Evolutionary conservation across 2,797 vertebrate genomes (phyloP).

Genomic region (Pelobates cultripes): DNA sequence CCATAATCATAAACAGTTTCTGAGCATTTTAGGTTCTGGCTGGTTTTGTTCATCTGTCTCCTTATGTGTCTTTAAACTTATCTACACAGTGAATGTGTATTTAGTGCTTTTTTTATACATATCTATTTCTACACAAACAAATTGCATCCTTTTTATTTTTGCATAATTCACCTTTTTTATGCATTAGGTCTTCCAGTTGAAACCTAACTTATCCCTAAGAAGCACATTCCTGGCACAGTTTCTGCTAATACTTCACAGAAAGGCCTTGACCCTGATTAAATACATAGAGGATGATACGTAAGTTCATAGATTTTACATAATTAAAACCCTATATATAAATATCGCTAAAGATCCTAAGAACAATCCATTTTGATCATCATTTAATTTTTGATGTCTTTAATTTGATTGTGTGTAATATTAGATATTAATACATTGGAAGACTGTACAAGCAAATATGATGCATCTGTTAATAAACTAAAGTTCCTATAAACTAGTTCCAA

Average conservation of each 20-base stretch:
- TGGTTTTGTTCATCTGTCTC: too few species aligned
- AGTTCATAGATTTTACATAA: conserved; percentile 63
- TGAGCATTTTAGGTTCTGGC: too few species aligned
- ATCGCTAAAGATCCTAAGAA: neutral
- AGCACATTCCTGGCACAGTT: conserved; percentile 93
- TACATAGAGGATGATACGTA: conserved; percentile 98
- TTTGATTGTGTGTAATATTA: too few species aligned
- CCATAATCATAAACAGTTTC: too few species aligned
- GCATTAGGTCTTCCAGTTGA: conserved; percentile 91
- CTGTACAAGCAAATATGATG: too few species aligned
- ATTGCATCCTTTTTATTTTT: too few species aligned
- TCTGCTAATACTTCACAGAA: conserved; percentile 92
- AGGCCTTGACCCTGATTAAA: conserved; percentile 93
- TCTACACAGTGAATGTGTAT: neutral
- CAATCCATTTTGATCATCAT: neutral
- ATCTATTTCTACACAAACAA: too few species aligned
- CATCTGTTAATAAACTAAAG: too few species aligned
- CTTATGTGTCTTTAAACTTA: too few species aligned
- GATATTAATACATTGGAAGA: too few species aligned
- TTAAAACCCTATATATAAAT: neutral
- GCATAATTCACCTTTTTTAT: neutral
- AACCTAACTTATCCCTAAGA: conserved; percentile 88
- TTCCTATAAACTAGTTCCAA: too few species aligned
- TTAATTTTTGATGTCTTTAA: neutral
- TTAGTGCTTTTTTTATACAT: neutral